Evolutionary conservation across 2,888 invertebrate genomes (phyloP).

Genomic region (Creontiades dilutus): DNA sequence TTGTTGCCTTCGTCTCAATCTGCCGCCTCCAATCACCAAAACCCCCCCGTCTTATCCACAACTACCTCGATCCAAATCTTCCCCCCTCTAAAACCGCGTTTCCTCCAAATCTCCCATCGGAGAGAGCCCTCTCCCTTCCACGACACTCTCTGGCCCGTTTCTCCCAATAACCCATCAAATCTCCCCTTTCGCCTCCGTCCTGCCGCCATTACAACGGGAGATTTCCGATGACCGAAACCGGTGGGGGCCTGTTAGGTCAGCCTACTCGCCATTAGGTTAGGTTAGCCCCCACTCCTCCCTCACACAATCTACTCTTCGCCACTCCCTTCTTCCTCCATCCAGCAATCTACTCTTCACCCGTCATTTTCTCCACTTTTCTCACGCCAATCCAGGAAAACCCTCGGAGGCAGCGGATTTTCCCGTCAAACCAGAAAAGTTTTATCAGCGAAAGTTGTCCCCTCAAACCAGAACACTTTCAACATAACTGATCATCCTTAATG

Average conservation of each 20-base stretch:
- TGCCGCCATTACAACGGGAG: neutral
- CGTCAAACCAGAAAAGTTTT: too few relatives aligned
- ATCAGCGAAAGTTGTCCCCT: too few relatives aligned
- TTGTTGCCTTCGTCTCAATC: constrained; percentile 23
- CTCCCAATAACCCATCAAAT: neutral
- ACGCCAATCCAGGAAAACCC: too few relatives aligned
- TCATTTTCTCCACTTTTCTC: too few relatives aligned
- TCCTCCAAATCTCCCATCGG: neutral
- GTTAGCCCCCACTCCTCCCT: neutral
- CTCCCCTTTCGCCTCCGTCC: neutral
- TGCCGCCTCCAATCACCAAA: constrained; percentile 28
- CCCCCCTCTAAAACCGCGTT: neutral
- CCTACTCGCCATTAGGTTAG: too few relatives aligned
- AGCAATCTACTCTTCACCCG: neutral
- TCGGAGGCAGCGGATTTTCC: too few relatives aligned
- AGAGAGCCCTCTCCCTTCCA: neutral
- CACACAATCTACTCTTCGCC: neutral
- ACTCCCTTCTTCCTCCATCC: neutral
- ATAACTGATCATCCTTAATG: too few relatives aligned
- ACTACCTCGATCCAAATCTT: too few relatives aligned
- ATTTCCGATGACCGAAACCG: neutral
- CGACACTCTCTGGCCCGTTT: neutral
- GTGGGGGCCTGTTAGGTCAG: neutral
- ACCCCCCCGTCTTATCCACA: neutral
- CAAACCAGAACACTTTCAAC: too few relatives aligned